phyloP scores from a whole-genome alignment of 2,797 vertebrate genomes.

The Podargus strigoides region DNA sequence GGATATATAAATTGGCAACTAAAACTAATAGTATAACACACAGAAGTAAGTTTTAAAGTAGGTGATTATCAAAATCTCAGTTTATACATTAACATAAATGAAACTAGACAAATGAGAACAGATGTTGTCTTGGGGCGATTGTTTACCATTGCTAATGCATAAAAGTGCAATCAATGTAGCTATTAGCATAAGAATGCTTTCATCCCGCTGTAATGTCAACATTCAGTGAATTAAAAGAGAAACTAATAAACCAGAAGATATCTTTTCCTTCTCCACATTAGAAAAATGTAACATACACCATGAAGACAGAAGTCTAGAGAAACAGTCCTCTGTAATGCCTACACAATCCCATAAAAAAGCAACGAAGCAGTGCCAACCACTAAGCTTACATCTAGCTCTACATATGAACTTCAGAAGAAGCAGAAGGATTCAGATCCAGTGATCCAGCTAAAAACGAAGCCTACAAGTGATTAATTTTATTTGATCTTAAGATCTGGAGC shows the following conservation, averaged over 20 bases:
- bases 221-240: neutral
- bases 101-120: slow-evolving; percentile 20
- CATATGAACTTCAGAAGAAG: neutral
- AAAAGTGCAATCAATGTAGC: slow-evolving; percentile 7
- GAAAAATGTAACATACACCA: neutral
- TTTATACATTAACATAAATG: slow-evolving; percentile 1
- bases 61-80: neutral
- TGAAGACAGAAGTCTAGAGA: neutral
- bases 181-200: slow-evolving; percentile 27
- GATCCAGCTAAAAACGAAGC: neutral
- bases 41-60: neutral
- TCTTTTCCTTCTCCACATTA: neutral
- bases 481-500: neutral
- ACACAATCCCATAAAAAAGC: neutral
- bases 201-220: neutral
- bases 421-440: neutral
- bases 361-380: neutral
- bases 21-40: neutral
- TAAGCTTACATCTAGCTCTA: neutral
- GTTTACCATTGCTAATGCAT: slow-evolving; percentile 2
- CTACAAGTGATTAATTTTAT: neutral
- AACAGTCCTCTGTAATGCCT: neutral
- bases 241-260: neutral
- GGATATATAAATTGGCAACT: neutral
- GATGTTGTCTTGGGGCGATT: neutral